phyloP scores from a whole-genome alignment of 2,797 vertebrate species.

The Pipistrellus pipistrellus region DNA sequence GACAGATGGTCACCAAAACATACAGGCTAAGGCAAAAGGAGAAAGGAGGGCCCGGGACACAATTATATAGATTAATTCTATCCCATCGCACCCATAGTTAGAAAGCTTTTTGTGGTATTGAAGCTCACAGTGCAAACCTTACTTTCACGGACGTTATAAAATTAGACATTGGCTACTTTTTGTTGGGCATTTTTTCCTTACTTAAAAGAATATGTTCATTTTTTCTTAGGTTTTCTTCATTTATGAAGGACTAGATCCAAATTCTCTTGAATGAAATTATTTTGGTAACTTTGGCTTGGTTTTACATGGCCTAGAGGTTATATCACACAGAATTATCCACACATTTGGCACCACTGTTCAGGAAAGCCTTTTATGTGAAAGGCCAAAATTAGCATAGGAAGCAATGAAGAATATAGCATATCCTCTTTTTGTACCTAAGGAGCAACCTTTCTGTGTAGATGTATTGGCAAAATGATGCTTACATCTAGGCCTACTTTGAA shows the following conservation, averaged over 20 bases:
- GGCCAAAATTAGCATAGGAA: slow-evolving; percentile 74
- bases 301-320: slow-evolving; percentile 36
- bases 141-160: neutral
- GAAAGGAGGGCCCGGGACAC: neutral
- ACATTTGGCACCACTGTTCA: slow-evolving; percentile 54
- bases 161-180: slow-evolving; percentile 8
- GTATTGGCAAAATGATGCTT: slow-evolving; percentile 29
- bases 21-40: neutral
- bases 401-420: slow-evolving; percentile 29
- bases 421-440: slow-evolving; percentile 15
- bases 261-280: slow-evolving; percentile 67
- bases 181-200: slow-evolving; percentile 29
- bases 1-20: neutral
- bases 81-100: neutral
- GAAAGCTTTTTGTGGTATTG: neutral
- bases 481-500: slow-evolving; percentile 44
- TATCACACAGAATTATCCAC: slow-evolving; percentile 43
- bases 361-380: slow-evolving; percentile 65
- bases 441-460: slow-evolving; percentile 57
- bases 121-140: neutral
- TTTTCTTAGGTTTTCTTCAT: slow-evolving; percentile 56
- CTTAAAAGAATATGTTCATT: slow-evolving; percentile 50
- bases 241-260: slow-evolving; percentile 64
- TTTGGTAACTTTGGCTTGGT: slow-evolving; percentile 63
- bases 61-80: neutral